Evolutionary conservation across 2,797 vertebrate species (phyloP), one percentile per base, ranked within the genome.

Genomic region (Simalia tracyae): DNA sequence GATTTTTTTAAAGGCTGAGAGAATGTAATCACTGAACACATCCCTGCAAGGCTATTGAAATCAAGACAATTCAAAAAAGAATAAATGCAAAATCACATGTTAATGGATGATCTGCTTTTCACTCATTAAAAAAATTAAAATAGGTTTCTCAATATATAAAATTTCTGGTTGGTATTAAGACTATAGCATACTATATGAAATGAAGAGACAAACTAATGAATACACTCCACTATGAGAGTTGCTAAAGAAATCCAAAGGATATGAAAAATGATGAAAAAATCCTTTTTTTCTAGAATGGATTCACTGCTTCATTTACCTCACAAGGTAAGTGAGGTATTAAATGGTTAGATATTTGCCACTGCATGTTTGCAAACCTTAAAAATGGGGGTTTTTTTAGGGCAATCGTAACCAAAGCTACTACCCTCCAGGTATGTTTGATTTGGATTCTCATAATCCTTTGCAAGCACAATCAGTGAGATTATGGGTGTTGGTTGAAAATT

Each of bases 21-120:
- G 28, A 50, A 15, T 7, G 90, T 94, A 93, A 90, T 31, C 60
- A 86, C 1, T 22, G 2, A 90, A 81, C 8, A 14, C 87, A 88
- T 88, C 59, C 85, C 50, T 81, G 36, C 4, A 94, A 87, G 89
- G 8, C n/a, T 63, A 63, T 64, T 26, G 9, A 94, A 94, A 92
- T 93, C 72, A 59, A 95, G 92, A 87, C 5, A 54, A 90, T 88
- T 89, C 91, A 81, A 87, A 50, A 56, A 85, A 36, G 72, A 90
- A 86, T 56, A 63, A 64, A 84, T 6, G 76, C 3, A 89, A 90
- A 50, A 81, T 3, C 59, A 56, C 28, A 46, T 89, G 22, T 81
- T 64, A 15, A 86, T 64, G 7, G 26, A 19, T 46, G 28, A 26
- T 86, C n/a, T 42, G 14, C 54, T 87, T 0, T 14, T n/a, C 1